Conservation (phyloP, 2,113 vertebrate species). For the Synchiropus splendidus region DNA sequence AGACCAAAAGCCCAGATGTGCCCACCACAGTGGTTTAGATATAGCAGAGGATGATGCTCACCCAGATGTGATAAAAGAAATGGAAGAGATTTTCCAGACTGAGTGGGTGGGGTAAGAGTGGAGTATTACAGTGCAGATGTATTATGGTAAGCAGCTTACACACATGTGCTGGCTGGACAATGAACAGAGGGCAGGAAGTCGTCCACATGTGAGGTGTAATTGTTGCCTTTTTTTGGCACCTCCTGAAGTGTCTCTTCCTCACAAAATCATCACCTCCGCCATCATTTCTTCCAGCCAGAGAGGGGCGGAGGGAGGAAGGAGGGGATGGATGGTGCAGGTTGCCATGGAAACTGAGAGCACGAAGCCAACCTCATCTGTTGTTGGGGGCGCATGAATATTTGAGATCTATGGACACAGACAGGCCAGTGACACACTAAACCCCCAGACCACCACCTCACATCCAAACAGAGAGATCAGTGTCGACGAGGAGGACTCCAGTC, state of each 20-base stretch:
- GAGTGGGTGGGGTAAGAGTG: conserved; percentile 16
- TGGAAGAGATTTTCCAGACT: conserved; percentile 19
- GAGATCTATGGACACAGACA: conserved; percentile 45
- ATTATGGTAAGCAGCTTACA: conserved; percentile 58
- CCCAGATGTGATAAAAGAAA: conserved; percentile 1
- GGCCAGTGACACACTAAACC: conserved; percentile 9
- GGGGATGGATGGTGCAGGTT: conserved; percentile 36
- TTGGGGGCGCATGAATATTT: conserved; percentile 52
- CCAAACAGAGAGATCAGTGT: conserved; percentile 17
- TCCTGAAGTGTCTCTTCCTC: conserved; percentile 1
- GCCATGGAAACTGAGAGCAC: conserved; percentile 57
- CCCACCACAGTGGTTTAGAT: too few relatives aligned
- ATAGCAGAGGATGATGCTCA: conserved; percentile 12
- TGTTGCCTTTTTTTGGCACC: too few relatives aligned
- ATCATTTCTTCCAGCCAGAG: conserved; percentile 11
- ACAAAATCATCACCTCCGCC: conserved; percentile 14
- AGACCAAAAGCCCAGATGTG: conserved; percentile 15
- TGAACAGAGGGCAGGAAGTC: conserved; percentile 9
- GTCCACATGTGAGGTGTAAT: too few relatives aligned
- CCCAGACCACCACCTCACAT: conserved; percentile 2
- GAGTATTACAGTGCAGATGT: conserved; percentile 32
- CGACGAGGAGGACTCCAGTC: too few relatives aligned
- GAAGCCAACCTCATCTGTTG: conserved; percentile 47
- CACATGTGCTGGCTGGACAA: conserved; percentile 9
- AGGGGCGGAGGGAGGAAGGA: conserved; percentile 2